These are phyloP conservation scores for Polyploca ridens DNA, from an alignment of 2,888 invertebrate species.

Conservation along the genomic window DNA sequence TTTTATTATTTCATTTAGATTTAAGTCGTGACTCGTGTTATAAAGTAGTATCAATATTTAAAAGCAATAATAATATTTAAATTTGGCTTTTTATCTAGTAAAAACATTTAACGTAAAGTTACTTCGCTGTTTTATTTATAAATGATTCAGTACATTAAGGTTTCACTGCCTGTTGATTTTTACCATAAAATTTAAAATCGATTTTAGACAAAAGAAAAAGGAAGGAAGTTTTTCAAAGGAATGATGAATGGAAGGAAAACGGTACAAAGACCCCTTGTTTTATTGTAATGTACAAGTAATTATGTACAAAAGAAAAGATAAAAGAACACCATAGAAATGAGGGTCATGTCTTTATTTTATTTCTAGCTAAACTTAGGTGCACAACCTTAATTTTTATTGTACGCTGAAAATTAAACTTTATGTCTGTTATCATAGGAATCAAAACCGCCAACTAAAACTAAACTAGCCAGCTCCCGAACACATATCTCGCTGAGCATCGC, in stretches of 20 bases:
- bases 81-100: background rate
- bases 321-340: conserved; percentile 1
- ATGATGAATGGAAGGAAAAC: background rate
- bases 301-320: conserved; percentile 6
- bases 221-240: background rate
- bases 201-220: background rate
- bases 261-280: background rate
- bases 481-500: conserved; percentile 92
- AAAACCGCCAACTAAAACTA: conserved; percentile 73
- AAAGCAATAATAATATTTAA: too few relatives aligned
- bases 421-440: conserved; percentile 66
- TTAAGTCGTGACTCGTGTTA: background rate
- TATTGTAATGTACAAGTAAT: conserved; percentile 14
- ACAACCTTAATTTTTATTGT: conserved; percentile 14
- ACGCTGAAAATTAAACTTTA: conserved; percentile 25
- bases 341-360: background rate
- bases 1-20: background rate
- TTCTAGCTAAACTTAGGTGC: background rate
- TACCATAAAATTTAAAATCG: background rate
- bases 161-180: background rate
- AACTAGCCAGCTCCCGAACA: conserved; percentile 91
- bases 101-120: too few relatives aligned
- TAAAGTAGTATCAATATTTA: too few relatives aligned
- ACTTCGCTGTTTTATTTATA: too few relatives aligned
- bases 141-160: too few relatives aligned